phyloP scores from a whole-genome alignment of 2,888 invertebrate species.

The Elaeidobius kamerunicus region DNA sequence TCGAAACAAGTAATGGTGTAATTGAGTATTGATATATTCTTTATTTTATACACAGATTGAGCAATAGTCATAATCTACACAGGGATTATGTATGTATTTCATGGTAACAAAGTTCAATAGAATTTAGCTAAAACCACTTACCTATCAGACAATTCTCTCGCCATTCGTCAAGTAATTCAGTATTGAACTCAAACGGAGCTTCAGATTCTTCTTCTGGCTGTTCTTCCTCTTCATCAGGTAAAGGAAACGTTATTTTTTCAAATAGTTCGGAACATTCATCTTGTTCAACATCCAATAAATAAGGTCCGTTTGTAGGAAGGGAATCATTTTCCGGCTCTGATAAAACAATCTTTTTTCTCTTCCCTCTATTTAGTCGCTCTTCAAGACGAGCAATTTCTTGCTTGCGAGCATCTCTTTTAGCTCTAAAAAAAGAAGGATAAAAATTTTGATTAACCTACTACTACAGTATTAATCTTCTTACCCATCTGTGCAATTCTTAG shows the following conservation, averaged over 20 bases:
- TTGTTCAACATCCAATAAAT: constrained; percentile 9
- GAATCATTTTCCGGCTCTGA: constrained; percentile 13
- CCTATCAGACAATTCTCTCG: constrained; percentile 6
- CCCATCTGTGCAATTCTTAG: constrained; percentile 28
- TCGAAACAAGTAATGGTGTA: too few relatives aligned
- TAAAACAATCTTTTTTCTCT: constrained; percentile 38
- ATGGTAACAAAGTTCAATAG: too few relatives aligned
- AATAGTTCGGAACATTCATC: constrained; percentile 8
- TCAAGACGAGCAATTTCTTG: constrained; percentile 37
- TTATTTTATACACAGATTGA: too few relatives aligned
- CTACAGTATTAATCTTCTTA: constrained; percentile 1
- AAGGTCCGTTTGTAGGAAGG: not conserved
- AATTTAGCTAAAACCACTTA: too few relatives aligned
- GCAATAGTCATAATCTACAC: too few relatives aligned
- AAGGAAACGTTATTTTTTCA: constrained; percentile 2
- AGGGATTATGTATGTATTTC: too few relatives aligned
- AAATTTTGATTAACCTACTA: not conserved
- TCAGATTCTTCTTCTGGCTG: not conserved
- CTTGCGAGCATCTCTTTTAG: constrained; percentile 28
- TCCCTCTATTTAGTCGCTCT: constrained; percentile 41
- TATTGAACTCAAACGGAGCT: constrained; percentile 15
- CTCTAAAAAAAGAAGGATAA: constrained; percentile 35
- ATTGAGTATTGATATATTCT: too few relatives aligned
- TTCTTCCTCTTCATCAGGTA: constrained; percentile 4
- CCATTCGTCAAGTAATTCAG: constrained; percentile 22